Evolutionary conservation across 2,113 vertebrate genomes (phyloP).

Genomic region (Phoenicopterus ruber): DNA sequence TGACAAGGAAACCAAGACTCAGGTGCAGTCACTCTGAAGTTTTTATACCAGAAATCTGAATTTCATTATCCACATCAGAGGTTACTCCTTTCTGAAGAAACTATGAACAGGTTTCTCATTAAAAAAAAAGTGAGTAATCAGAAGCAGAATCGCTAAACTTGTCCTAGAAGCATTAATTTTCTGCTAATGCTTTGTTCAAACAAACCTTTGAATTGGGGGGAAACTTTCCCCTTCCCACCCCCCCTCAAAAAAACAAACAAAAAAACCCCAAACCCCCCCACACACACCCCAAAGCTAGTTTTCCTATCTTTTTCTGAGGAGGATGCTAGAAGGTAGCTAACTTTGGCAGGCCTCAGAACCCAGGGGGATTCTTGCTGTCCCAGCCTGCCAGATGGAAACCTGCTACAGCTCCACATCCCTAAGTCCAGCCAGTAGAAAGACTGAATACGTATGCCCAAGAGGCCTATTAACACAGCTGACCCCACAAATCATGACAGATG

Average conservation of each 20-base stretch:
- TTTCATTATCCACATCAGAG: not conserved
- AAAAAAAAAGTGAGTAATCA: not conserved
- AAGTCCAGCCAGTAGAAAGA: not conserved
- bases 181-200: not conserved
- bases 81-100: not conserved
- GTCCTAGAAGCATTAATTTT: not conserved
- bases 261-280: rapidly evolving
- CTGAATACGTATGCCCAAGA: rapidly evolving
- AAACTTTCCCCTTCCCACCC: not conserved
- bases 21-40: not conserved
- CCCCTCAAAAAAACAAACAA: not conserved
- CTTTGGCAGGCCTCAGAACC: not conserved
- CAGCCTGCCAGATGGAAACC: not conserved
- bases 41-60: not conserved
- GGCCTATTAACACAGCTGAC: not conserved
- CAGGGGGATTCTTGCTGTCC: not conserved
- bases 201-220: not conserved
- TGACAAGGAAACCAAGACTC: not conserved
- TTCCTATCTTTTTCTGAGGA: not conserved
- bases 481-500: no score
- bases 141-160: not conserved
- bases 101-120: not conserved
- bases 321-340: not conserved
- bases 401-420: not conserved
- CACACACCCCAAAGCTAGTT: not conserved